Percentiles rank a stretch among this genome's conserved stretches.
Conservation (phyloP, 2,888 invertebrate species). For the Cerastis rubricosa region DNA sequence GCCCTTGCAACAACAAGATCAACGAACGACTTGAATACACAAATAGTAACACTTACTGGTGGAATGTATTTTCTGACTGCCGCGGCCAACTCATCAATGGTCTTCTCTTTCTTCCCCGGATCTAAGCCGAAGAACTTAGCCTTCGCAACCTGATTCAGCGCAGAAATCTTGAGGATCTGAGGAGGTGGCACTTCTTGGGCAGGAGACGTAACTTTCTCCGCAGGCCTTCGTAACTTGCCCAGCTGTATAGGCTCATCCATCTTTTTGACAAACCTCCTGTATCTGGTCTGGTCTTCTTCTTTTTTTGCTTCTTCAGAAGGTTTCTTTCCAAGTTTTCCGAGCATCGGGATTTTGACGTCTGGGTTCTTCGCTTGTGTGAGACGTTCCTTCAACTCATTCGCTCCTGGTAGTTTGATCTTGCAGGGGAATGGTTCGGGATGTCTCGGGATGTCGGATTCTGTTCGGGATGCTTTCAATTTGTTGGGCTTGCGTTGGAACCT, state of each 20-base stretch:
- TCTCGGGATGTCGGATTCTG: conserved; percentile 85
- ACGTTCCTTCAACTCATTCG: conserved; percentile 77
- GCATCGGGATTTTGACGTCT: conserved; percentile 80
- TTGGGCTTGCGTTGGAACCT: conserved; percentile 86
- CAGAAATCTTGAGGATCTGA: conserved; percentile 80
- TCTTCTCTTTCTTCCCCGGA: conserved; percentile 81
- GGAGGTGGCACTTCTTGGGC: conserved; percentile 77
- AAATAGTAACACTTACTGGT: conserved; percentile 76
- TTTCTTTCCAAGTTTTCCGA: conserved; percentile 83
- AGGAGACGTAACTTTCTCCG: conserved; percentile 75
- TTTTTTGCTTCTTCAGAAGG: conserved; percentile 81
- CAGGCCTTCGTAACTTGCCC: conserved; percentile 82
- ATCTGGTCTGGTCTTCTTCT: conserved; percentile 80
- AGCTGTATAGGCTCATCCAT: conserved; percentile 84
- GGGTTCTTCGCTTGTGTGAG: conserved; percentile 81
- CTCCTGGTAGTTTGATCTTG: conserved; percentile 76
- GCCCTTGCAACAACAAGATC: too few relatives aligned
- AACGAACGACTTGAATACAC: too few relatives aligned
- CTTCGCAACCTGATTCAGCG: conserved; percentile 85
- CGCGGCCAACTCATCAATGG: conserved; percentile 84
- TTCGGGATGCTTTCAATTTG: conserved; percentile 85
- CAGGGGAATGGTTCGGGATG: conserved; percentile 78
- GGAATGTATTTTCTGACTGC: conserved; percentile 88
- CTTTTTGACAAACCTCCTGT: conserved; percentile 80
- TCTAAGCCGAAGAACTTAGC: conserved; percentile 87